phyloP scores from a whole-genome alignment of 92 coral and sea anemone genomes.

The Plumapathes pennacea region DNA sequence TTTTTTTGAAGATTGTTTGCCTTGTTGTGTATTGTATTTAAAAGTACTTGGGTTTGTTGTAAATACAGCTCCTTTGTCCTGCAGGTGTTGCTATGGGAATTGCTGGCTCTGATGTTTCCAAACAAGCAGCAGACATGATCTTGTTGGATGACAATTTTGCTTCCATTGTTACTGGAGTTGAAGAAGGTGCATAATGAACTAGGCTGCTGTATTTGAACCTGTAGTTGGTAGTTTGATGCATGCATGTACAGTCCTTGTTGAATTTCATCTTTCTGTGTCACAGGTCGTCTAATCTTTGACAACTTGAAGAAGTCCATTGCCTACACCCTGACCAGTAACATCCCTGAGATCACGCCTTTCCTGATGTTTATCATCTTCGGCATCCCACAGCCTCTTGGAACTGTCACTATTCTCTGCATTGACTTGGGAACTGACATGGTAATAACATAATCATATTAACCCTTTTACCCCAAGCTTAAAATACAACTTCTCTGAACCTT shows the following conservation, averaged over 20 bases:
- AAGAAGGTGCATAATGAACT: too few relatives aligned
- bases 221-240: too few relatives aligned
- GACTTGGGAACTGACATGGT: slow-evolving; percentile 99
- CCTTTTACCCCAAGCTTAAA: too few relatives aligned
- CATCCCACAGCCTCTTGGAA: slow-evolving; percentile 91
- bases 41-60: too few relatives aligned
- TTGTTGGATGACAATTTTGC: slow-evolving; percentile 97
- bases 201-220: too few relatives aligned
- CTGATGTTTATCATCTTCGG: slow-evolving; percentile 89
- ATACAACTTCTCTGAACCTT: too few relatives aligned
- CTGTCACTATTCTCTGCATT: slow-evolving; percentile 92
- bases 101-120: slow-evolving; percentile 98
- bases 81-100: slow-evolving; percentile 99
- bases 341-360: slow-evolving; percentile 94
- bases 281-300: slow-evolving; percentile 94
- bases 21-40: too few relatives aligned
- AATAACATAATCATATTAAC: too few relatives aligned
- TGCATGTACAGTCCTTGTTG: too few relatives aligned
- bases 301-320: slow-evolving; percentile 97
- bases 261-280: too few relatives aligned
- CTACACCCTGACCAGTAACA: slow-evolving; percentile 92
- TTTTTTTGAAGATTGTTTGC: too few relatives aligned
- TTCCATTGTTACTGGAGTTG: slow-evolving; percentile 98
- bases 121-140: slow-evolving; percentile 99
- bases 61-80: too few relatives aligned